A percentile compares a stretch with the other conserved stretches of the same genome.
Conservation (phyloP, 37 sponge, comb jelly and placozoan species). For the Spongilla lacustris region DNA sequence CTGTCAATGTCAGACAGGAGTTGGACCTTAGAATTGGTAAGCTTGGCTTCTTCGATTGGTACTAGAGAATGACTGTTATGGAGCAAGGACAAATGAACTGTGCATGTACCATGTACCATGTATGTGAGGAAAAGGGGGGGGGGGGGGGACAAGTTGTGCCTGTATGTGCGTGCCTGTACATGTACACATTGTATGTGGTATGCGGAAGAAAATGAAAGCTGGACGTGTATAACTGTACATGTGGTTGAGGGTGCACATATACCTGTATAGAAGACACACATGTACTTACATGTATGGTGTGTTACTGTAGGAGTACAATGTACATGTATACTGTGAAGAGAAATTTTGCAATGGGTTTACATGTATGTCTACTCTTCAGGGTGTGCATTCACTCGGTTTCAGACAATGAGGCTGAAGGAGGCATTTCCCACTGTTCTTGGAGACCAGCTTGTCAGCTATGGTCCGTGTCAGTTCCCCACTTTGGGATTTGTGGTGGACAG, state of each 20-base stretch:
- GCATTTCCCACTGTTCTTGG: constrained; percentile 78
- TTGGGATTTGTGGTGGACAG: constrained; percentile 99
- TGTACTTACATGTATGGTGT: too few relatives aligned
- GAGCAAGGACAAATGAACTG: too few relatives aligned
- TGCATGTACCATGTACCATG: too few relatives aligned
- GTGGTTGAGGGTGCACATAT: too few relatives aligned
- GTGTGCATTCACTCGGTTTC: constrained; percentile 97
- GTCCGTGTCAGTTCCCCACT: constrained; percentile 99
- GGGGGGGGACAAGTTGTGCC: not conserved
- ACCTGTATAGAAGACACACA: too few relatives aligned
- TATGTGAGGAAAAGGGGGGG: not conserved
- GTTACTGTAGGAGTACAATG: too few relatives aligned
- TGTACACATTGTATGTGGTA: not conserved
- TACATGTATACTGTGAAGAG: too few relatives aligned
- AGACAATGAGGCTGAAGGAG: constrained; percentile 80
- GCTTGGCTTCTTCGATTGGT: too few relatives aligned
- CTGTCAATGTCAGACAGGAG: constrained; percentile 92
- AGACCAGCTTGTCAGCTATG: constrained; percentile 93
- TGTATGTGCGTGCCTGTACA: not conserved
- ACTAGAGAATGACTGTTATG: too few relatives aligned
- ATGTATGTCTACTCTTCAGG: constrained; percentile 30
- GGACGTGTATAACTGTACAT: too few relatives aligned
- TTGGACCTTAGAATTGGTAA: constrained; percentile 95
- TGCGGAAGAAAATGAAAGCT: too few relatives aligned
- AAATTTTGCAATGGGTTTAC: too few relatives aligned